A percentile compares a stretch with the other conserved stretches of the same genome.
These are phyloP conservation scores for Athalia cordata DNA, from an alignment of 2,888 invertebrate genomes.

Conservation along the genomic window DNA sequence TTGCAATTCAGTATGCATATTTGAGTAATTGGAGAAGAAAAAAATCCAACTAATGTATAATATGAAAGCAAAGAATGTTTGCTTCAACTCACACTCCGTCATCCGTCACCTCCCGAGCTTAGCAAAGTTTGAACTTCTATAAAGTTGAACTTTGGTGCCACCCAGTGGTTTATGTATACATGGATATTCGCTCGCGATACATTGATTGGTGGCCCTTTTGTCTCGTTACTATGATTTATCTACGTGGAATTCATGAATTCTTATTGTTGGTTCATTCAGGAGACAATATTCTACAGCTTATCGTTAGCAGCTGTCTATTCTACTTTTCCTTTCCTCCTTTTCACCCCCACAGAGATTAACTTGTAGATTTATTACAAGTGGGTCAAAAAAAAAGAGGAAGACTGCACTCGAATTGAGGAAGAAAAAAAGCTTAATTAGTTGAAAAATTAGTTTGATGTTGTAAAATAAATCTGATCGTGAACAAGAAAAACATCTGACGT, in stretches of 20 bases:
- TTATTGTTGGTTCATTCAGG: constrained; percentile 16
- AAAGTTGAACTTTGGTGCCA: background rate
- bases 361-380: no score
- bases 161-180: background rate
- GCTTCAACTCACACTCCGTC: no score
- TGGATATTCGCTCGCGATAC: constrained; percentile 1
- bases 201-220: constrained; percentile 27
- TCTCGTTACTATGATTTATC: constrained; percentile 41
- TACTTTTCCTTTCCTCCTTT: background rate
- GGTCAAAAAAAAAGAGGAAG: no score
- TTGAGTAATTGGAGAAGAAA: no score
- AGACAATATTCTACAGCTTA: background rate
- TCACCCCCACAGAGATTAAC: no score
- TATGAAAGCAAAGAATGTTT: no score
- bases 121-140: background rate
- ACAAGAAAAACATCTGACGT: background rate
- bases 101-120: background rate
- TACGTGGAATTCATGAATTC: constrained; percentile 27
- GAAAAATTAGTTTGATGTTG: no score
- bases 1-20: no score
- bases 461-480: no score
- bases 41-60: no score
- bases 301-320: background rate
- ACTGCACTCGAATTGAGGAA: no score
- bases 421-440: no score